Conservation (phyloP, 2,888 invertebrate species). For the Drosophila paracracens region DNA sequence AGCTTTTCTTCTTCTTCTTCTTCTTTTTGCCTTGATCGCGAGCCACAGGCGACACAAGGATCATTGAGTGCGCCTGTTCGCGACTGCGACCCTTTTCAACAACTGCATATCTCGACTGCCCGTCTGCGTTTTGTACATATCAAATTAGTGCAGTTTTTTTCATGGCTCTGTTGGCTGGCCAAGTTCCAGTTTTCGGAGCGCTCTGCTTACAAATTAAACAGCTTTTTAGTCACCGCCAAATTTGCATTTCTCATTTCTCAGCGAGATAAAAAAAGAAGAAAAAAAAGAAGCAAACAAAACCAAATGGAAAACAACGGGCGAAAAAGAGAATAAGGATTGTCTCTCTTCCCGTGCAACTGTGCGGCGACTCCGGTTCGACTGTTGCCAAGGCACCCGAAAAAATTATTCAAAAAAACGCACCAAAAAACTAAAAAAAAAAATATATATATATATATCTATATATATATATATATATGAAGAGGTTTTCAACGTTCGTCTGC, state of each 20-base stretch:
- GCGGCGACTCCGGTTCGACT: conserved; percentile 21
- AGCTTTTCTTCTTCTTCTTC: background rate
- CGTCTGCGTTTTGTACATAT: conserved; percentile 36
- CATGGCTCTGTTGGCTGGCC: conserved; percentile 9
- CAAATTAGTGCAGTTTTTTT: conserved; percentile 76
- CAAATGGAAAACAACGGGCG: conserved; percentile 11
- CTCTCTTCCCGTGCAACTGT: conserved; percentile 30
- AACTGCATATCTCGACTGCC: conserved; percentile 40
- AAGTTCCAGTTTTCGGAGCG: conserved; percentile 46
- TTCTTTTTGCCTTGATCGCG: background rate
- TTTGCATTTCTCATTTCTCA: conserved; percentile 76
- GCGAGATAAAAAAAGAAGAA: conserved; percentile 7
- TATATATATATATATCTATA: background rate
- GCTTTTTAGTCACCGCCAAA: conserved; percentile 58
- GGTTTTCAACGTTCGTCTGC: conserved; percentile 56
- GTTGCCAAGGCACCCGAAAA: conserved; percentile 66
- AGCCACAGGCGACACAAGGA: conserved; percentile 4
- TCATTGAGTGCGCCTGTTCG: conserved; percentile 1
- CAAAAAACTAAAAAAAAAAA: conserved; percentile 24
- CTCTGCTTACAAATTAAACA: conserved; percentile 68
- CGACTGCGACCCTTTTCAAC: conserved; percentile 31
- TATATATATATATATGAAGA: conserved; percentile 1
- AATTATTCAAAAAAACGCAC: conserved; percentile 39
- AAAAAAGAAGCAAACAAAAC: conserved; percentile 11
- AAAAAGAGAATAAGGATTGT: conserved; percentile 55